A percentile compares a stretch with the other conserved stretches of the same genome.
These are phyloP conservation scores for Lasiurus borealis DNA, from an alignment of 2,113 vertebrate genomes.

Conservation along the genomic window DNA sequence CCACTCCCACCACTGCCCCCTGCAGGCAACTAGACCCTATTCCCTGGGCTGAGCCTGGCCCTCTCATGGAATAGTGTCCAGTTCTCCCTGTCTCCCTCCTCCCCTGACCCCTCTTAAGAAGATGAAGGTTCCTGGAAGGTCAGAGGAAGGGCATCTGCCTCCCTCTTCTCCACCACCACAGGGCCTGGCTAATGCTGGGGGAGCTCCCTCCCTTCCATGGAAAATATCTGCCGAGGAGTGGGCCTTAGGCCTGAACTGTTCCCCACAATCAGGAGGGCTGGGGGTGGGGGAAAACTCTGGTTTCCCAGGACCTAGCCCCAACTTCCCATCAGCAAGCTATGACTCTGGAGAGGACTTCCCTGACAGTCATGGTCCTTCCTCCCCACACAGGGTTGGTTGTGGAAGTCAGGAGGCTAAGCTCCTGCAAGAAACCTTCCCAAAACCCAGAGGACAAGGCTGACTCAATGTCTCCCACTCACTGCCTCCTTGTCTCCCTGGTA, in stretches of 20 bases:
- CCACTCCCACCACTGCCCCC: not conserved
- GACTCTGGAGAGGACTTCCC: not conserved
- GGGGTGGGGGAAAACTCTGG: not conserved
- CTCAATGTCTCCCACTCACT: not conserved
- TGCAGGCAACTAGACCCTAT: not conserved
- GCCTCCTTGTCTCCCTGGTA: not conserved
- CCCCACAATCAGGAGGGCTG: not conserved
- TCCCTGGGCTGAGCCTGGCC: not conserved
- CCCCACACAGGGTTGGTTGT: not conserved
- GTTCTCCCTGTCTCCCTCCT: not conserved
- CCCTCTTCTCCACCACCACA: not conserved
- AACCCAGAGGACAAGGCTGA: not conserved
- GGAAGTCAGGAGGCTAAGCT: not conserved
- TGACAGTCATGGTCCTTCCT: not conserved
- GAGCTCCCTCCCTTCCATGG: not conserved
- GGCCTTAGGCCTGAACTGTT: not conserved
- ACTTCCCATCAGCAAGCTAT: not conserved
- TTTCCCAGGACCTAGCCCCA: not conserved
- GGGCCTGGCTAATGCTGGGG: not conserved
- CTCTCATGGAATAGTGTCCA: not conserved
- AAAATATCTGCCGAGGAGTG: not conserved
- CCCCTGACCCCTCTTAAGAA: not conserved
- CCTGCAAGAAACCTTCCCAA: not conserved
- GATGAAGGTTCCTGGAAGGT: not conserved
- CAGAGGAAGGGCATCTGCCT: not conserved